Percentiles rank a stretch among this genome's conserved stretches.
Evolutionary conservation across 2,888 invertebrate genomes (phyloP).

Genomic region (Kuschelorhynchus macadamiae): DNA sequence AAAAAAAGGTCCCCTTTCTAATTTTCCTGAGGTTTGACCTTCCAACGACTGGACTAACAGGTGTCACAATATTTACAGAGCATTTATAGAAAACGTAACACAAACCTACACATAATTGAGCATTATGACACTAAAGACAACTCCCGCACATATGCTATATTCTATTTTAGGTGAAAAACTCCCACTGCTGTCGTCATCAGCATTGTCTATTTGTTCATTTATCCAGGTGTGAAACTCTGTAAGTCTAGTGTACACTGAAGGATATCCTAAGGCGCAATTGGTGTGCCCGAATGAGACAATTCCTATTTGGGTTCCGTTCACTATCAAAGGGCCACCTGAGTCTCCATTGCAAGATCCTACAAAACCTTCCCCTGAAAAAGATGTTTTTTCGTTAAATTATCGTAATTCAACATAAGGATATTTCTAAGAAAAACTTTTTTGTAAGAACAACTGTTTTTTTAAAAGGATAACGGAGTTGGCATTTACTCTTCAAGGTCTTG

Average conservation of each 20-base stretch:
- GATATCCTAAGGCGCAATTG: slow-evolving; percentile 43
- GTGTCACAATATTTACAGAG: too few species aligned
- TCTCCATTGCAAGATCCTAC: slow-evolving; percentile 53
- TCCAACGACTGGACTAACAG: too few species aligned
- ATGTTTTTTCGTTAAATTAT: background rate
- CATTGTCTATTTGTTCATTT: slow-evolving; percentile 5
- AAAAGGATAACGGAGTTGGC: too few species aligned
- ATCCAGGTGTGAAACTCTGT: slow-evolving; percentile 48
- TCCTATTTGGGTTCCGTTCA: slow-evolving; percentile 51
- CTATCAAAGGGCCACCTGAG: slow-evolving; percentile 53
- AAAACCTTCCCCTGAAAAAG: slow-evolving; percentile 32
- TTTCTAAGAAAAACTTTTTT: too few species aligned
- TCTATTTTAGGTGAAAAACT: background rate
- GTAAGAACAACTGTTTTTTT: too few species aligned
- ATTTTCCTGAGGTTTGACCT: too few species aligned
- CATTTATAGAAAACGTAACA: too few species aligned
- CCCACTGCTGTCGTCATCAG: background rate
- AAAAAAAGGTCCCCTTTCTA: too few species aligned
- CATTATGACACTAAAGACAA: slow-evolving; percentile 5
- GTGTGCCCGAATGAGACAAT: slow-evolving; percentile 51
- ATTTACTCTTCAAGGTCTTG: too few species aligned
- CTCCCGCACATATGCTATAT: background rate
- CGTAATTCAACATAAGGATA: background rate
- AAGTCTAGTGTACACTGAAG: slow-evolving; percentile 52
- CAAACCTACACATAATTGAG: too few species aligned